Evolutionary conservation across 1,140 invertebrate species (phyloP).

Genomic region (Trichonephila clavipes): DNA sequence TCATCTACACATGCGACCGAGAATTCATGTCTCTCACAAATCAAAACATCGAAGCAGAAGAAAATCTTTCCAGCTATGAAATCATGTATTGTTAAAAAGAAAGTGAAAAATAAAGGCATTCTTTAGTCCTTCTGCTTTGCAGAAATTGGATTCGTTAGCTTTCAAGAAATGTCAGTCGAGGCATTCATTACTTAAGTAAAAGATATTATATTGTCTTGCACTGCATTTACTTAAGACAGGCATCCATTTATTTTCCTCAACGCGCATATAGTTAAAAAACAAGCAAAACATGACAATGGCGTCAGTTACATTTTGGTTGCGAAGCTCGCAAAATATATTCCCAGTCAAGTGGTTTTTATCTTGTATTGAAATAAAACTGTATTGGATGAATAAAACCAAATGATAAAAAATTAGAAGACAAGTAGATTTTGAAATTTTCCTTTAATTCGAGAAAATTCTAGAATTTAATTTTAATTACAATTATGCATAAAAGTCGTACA

Average conservation of each 20-base stretch:
- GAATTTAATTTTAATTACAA: too few relatives aligned
- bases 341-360: neutral
- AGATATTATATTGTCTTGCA: neutral
- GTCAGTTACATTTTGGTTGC: neutral
- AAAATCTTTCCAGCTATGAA: neutral
- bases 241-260: neutral
- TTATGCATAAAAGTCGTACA: too few relatives aligned
- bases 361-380: neutral
- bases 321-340: neutral
- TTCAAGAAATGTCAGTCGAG: conserved; percentile 1
- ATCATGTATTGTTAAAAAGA: neutral
- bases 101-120: neutral
- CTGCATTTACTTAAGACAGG: neutral
- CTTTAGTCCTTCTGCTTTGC: neutral
- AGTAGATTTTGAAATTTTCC: too few relatives aligned
- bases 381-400: too few relatives aligned
- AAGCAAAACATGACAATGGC: neutral
- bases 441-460: too few relatives aligned
- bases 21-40: conserved; percentile 18
- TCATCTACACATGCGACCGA: conserved; percentile 21
- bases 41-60: neutral
- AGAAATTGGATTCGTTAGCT: conserved; percentile 42
- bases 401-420: too few relatives aligned
- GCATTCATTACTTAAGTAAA: conserved; percentile 21
- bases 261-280: neutral